These are phyloP conservation scores for Papilio elwesi DNA, from an alignment of 2,888 invertebrate genomes.

Conservation along the genomic window DNA sequence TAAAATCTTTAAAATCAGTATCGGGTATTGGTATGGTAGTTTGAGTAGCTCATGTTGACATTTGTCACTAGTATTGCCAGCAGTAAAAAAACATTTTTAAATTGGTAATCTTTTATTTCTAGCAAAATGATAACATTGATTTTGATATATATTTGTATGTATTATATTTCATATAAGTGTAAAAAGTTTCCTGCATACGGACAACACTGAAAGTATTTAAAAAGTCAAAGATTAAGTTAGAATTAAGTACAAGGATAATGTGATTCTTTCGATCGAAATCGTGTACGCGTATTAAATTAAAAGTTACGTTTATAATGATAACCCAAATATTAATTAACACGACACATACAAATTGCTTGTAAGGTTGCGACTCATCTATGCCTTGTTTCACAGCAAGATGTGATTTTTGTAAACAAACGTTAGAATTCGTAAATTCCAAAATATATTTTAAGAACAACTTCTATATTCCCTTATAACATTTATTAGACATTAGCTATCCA, in stretches of 20 bases:
- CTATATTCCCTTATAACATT: too few relatives aligned
- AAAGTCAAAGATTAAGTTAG: slow-evolving; percentile 17
- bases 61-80: slow-evolving; percentile 16
- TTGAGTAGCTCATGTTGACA: not conserved
- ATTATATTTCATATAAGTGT: slow-evolving; percentile 51
- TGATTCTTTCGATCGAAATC: slow-evolving; percentile 20
- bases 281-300: not conserved
- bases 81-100: slow-evolving; percentile 24
- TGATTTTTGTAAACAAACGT: too few relatives aligned
- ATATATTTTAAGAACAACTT: too few relatives aligned
- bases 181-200: slow-evolving; percentile 45
- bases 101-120: slow-evolving; percentile 60
- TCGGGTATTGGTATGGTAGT: not conserved
- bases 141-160: slow-evolving; percentile 48
- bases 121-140: slow-evolving; percentile 68
- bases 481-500: too few relatives aligned
- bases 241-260: slow-evolving; percentile 33
- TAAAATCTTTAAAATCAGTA: too few relatives aligned
- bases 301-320: too few relatives aligned
- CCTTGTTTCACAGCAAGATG: too few relatives aligned
- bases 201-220: slow-evolving; percentile 24
- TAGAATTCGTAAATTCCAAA: too few relatives aligned
- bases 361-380: not conserved
- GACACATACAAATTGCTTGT: not conserved
- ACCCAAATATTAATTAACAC: not conserved